A percentile compares a stretch with the other conserved stretches of the same genome.
phyloP scores from a whole-genome alignment of 2,113 vertebrate species.

The Grallaria varia region DNA sequence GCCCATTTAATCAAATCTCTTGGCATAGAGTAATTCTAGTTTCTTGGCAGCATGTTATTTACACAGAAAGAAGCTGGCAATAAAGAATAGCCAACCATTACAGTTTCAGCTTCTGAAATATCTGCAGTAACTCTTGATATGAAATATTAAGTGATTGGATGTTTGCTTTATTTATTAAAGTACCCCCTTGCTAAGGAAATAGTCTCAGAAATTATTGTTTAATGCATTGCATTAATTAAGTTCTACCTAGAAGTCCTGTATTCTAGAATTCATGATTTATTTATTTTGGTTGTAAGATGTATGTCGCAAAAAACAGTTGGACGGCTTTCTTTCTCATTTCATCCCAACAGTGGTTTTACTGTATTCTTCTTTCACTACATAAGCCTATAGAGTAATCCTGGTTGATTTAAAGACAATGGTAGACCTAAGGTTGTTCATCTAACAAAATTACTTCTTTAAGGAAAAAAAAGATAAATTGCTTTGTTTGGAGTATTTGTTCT shows the following conservation, averaged over 20 bases:
- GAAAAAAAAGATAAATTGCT: not conserved
- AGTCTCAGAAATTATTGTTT: slow-evolving; percentile 19
- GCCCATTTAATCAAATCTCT: slow-evolving; percentile 50
- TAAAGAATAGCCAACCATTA: slow-evolving; percentile 25
- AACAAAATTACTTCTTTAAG: not conserved
- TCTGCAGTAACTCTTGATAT: slow-evolving; percentile 20
- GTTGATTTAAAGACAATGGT: slow-evolving; percentile 22
- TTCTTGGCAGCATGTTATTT: slow-evolving; percentile 44
- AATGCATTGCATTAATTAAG: not conserved
- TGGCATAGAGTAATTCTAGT: not conserved
- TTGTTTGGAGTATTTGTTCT: not conserved
- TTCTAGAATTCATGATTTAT: slow-evolving; percentile 15
- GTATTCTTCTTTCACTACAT: not conserved
- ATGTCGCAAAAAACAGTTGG: not conserved
- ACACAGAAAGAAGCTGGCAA: slow-evolving; percentile 29
- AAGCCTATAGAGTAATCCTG: not conserved
- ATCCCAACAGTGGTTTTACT: not conserved
- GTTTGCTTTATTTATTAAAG: slow-evolving; percentile 35
- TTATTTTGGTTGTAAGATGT: slow-evolving; percentile 28
- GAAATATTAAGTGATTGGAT: slow-evolving; percentile 1
- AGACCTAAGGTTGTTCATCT: not conserved
- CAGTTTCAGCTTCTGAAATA: slow-evolving; percentile 18
- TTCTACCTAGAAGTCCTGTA: not conserved
- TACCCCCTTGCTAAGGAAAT: not conserved
- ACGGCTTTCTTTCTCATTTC: not conserved